Evolutionary conservation across 2,888 invertebrate species (phyloP), one percentile per base, ranked within the genome.

Genomic region (Cistogaster globosa): DNA sequence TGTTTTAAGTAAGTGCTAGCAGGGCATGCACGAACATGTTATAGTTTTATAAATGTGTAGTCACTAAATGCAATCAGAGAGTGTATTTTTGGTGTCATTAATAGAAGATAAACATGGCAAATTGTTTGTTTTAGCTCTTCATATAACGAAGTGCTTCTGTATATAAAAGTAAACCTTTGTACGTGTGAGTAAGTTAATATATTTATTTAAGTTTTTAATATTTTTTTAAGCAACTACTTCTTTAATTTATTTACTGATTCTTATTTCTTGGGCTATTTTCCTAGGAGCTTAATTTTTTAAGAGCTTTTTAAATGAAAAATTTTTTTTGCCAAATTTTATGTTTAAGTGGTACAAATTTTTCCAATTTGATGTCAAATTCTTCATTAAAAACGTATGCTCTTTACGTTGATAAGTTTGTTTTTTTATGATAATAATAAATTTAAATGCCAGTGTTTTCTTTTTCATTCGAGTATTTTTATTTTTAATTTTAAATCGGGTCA

Each of bases 241-340:
- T 63, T 63, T 63, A 63, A 79, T 63, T 79, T 71, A 55, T 63
- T 71, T 69, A 57, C 63, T 42, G 63, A 45, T 62, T 79, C 45
- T 45, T 38, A 20, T 8, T 63, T 55, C 14, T 16, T 48, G 6
- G n/a, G 6, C n/a, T n/a, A n/a, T 48, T 48, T 48, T 71, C 18
- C 32, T 45, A 14, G 2, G 12, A 42, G 20, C n/a, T n/a, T n/a
- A n/a, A n/a, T 26, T 26, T 1, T 57, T 18, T 16, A 0, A 32
- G 6, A 7, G 6, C 8, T 32, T 32, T 6, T 6, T 32, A 5
- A 32, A 32, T 32, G 6, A 32, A 8, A 32, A 0, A 32, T 5
- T 32, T 32, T 32, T n/a, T n/a, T 18, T 9, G 38, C 0, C 2
- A 11, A 38, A 12, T 12, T 36, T 38, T n/a, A n/a, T n/a, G n/a